Evolutionary conservation across 2,113 vertebrate genomes (phyloP).

Genomic region (Oenanthe oenanthe): DNA sequence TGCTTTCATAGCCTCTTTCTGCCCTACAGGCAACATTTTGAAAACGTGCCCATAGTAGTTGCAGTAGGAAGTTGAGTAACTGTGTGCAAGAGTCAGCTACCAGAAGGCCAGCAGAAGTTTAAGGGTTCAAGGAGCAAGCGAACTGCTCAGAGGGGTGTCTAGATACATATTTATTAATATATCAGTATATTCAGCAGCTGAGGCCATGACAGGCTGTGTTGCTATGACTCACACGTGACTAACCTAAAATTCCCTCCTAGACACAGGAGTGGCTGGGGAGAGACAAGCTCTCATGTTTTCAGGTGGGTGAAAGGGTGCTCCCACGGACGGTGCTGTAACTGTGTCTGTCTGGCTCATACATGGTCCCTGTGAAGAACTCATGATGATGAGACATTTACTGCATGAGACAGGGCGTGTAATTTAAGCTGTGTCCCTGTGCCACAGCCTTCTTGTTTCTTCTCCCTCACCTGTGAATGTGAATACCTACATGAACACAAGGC

Average conservation of each 20-base stretch:
- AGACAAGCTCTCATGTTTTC: not conserved
- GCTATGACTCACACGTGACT: not conserved
- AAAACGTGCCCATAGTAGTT: not conserved
- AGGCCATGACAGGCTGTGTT: not conserved
- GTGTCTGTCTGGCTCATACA: not conserved
- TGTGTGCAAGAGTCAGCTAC: not conserved
- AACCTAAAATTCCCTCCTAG: not conserved
- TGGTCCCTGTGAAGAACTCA: not conserved
- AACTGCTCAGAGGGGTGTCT: not conserved
- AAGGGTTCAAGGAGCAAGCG: not conserved
- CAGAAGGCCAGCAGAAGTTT: not conserved
- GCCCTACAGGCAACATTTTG: not conserved
- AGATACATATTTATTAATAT: not conserved
- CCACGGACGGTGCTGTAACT: not conserved
- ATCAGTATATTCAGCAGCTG: not conserved
- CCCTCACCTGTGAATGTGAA: not conserved
- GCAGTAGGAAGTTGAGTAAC: conserved; percentile 5
- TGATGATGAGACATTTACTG: not conserved
- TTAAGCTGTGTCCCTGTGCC: not conserved
- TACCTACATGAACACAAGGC: not conserved
- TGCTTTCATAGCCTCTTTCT: not conserved
- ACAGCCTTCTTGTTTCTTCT: not conserved
- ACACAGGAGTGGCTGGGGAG: not conserved
- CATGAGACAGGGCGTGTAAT: accelerated
- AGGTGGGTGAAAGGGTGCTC: not conserved